Percentiles rank a stretch among this genome's conserved stretches.
Conservation (phyloP, 64 coral and sea anemone species). For the Trachythela sp. region DNA sequence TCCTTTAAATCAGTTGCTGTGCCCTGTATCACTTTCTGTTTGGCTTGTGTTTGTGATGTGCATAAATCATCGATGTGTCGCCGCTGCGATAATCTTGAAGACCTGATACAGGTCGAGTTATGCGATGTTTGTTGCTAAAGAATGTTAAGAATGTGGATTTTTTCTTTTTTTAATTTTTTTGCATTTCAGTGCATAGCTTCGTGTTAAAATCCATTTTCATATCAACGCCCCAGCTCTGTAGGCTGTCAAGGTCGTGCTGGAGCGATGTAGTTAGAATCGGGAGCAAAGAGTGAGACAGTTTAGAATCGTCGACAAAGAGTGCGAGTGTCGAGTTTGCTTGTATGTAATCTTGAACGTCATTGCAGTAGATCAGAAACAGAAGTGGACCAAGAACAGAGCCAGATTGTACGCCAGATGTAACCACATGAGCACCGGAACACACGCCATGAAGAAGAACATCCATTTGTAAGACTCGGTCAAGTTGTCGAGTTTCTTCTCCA, state of each 20-base stretch:
- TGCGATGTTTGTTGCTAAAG: no score
- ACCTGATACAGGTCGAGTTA: no score
- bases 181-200: neutral
- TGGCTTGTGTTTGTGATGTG: conserved; percentile 1
- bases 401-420: neutral
- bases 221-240: neutral
- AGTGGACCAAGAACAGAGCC: neutral
- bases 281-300: neutral
- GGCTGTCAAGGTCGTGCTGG: neutral
- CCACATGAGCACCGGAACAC: neutral
- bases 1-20: neutral
- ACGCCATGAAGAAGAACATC: neutral
- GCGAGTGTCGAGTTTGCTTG: no score
- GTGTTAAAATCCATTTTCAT: neutral
- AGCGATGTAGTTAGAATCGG: neutral
- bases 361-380: neutral
- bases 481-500: neutral
- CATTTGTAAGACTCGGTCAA: neutral
- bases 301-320: conserved; percentile 17
- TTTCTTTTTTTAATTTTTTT: neutral
- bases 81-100: no score
- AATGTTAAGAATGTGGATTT: neutral
- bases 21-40: no score
- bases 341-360: no score
- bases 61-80: conserved; percentile 10